These are phyloP conservation scores for Tetrax tetrax DNA, from an alignment of 2,113 vertebrate species.

Conservation along the genomic window DNA sequence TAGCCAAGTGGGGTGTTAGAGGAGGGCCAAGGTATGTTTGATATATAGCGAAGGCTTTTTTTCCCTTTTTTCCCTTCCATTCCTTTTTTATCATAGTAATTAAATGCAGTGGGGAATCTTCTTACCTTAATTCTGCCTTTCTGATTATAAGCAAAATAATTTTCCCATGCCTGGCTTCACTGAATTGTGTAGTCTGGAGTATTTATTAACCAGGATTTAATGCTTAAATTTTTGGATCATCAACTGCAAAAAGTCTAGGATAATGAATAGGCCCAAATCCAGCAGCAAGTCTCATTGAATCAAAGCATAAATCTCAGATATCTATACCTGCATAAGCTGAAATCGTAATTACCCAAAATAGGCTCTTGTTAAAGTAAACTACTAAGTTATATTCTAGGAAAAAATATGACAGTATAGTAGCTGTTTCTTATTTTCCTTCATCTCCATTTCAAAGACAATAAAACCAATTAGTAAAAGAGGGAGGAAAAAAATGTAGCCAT, in stretches of 20 bases:
- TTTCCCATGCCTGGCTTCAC: background rate
- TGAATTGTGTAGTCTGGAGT: background rate
- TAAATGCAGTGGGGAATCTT: background rate
- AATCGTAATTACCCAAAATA: background rate
- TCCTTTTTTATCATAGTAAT: background rate
- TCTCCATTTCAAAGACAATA: background rate
- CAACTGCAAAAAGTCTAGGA: background rate
- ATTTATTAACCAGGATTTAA: background rate
- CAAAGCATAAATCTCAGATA: background rate
- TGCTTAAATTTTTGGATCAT: background rate
- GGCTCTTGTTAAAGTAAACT: background rate
- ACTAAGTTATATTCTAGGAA: background rate
- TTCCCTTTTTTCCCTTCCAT: fast-evolving
- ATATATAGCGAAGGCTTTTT: background rate
- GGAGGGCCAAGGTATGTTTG: background rate
- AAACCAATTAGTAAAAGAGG: background rate
- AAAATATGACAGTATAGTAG: background rate
- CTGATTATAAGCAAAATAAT: background rate
- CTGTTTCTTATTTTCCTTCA: background rate
- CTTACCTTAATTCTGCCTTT: background rate
- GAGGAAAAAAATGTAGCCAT: background rate
- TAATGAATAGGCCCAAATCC: background rate
- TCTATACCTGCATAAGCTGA: background rate
- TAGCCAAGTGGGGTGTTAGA: background rate
- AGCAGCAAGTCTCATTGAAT: background rate